Percentiles rank a stretch among this genome's conserved stretches.
Evolutionary conservation across 2,888 invertebrate species (phyloP).

Genomic region (Nephrocerus scutellatus): DNA sequence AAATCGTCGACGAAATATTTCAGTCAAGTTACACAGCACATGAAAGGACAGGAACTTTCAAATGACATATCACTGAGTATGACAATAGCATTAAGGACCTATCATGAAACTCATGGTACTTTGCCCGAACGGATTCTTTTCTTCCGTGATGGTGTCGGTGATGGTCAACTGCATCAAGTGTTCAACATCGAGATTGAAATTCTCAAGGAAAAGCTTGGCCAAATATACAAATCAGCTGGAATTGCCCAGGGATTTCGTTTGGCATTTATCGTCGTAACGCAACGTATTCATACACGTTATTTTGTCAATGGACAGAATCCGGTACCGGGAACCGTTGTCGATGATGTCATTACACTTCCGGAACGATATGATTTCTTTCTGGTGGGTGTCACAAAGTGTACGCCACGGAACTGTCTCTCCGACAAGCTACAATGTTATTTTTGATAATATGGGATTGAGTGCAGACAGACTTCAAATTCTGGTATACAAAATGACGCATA

Average conservation of each 20-base stretch:
- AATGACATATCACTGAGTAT: slow-evolving; percentile 63
- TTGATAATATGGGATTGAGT: slow-evolving; percentile 59
- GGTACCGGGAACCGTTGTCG: slow-evolving; percentile 79
- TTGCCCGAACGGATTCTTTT: slow-evolving; percentile 71
- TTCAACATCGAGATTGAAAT: slow-evolving; percentile 65
- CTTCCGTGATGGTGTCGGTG: slow-evolving; percentile 90
- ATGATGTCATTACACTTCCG: slow-evolving; percentile 75
- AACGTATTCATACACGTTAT: slow-evolving; percentile 74
- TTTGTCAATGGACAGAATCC: slow-evolving; percentile 63
- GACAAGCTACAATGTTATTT: slow-evolving; percentile 80
- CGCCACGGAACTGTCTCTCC: slow-evolving; percentile 87
- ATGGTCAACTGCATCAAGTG: slow-evolving; percentile 79
- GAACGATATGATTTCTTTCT: slow-evolving; percentile 84
- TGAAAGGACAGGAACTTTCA: slow-evolving; percentile 68
- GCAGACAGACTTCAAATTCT: slow-evolving; percentile 75
- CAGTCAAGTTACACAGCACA: slow-evolving; percentile 65
- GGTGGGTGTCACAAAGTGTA: slow-evolving; percentile 78
- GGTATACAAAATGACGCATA: slow-evolving; percentile 78
- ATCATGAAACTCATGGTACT: slow-evolving; percentile 32
- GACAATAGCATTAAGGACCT: slow-evolving; percentile 37
- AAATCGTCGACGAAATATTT: slow-evolving; percentile 59
- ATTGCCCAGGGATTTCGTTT: slow-evolving; percentile 49
- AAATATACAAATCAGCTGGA: slow-evolving; percentile 51
- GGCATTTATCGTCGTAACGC: slow-evolving; percentile 79
- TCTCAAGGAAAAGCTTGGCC: slow-evolving; percentile 52